Percentiles rank a stretch among this genome's conserved stretches.
Evolutionary conservation across 1,140 invertebrate genomes (phyloP).

Genomic region (Camponotus floridanus): DNA sequence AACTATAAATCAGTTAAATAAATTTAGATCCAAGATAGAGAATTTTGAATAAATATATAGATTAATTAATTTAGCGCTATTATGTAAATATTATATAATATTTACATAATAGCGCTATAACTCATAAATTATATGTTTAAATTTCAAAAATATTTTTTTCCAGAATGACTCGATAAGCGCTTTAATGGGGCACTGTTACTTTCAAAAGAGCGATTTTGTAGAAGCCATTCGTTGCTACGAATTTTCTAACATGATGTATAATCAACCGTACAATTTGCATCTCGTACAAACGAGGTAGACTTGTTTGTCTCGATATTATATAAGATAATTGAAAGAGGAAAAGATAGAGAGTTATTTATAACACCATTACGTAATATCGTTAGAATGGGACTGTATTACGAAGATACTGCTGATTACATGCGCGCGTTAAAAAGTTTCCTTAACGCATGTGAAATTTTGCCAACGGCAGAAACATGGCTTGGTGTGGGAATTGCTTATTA

Average conservation of each 20-base stretch:
- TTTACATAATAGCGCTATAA: too few species aligned
- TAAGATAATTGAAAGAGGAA: not conserved
- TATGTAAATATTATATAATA: not conserved
- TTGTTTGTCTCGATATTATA: not conserved
- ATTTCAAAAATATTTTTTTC: not conserved
- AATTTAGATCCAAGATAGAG: not conserved
- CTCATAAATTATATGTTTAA: not conserved
- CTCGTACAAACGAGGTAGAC: slow-evolving; percentile 73
- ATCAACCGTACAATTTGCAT: slow-evolving; percentile 74
- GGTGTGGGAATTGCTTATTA: slow-evolving; percentile 79
- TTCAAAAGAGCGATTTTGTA: slow-evolving; percentile 63
- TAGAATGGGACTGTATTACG: slow-evolving; percentile 76
- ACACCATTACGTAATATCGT: not conserved
- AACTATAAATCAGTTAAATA: not conserved
- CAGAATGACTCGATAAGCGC: slow-evolving; percentile 76
- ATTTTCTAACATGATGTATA: slow-evolving; percentile 69
- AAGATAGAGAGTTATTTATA: slow-evolving; percentile 3
- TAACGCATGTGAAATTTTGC: slow-evolving; percentile 69
- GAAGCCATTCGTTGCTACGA: slow-evolving; percentile 73
- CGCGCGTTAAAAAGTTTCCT: slow-evolving; percentile 74
- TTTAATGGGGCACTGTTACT: slow-evolving; percentile 74
- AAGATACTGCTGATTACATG: slow-evolving; percentile 68
- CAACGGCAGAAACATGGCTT: slow-evolving; percentile 80
- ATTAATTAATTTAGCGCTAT: slow-evolving; percentile 18
- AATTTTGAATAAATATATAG: not conserved